A percentile compares a stretch with the other conserved stretches of the same genome.
Conservation (phyloP, 64 coral and sea anemone genomes). For the Catalaphyllia jardinei region DNA sequence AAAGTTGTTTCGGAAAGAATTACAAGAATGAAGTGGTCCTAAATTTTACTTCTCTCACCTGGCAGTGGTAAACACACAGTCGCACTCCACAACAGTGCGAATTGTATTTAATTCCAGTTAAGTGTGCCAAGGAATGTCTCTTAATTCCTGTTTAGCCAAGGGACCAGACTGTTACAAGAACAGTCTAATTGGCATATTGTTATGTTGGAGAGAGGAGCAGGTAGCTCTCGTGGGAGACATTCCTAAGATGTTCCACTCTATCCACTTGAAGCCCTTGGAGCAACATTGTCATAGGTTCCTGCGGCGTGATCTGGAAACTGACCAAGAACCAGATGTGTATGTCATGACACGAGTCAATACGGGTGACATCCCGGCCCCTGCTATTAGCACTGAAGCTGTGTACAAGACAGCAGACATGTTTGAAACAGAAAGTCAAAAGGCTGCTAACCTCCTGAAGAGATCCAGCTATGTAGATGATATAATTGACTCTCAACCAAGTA, state of each 20-base stretch:
- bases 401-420: slow-evolving; percentile 75
- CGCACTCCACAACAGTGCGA: slow-evolving; percentile 58
- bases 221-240: slow-evolving; percentile 60
- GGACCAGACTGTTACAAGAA: no score
- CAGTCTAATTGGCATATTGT: no score
- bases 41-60: slow-evolving; percentile 55
- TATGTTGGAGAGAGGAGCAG: slow-evolving; percentile 70
- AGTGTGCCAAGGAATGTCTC: slow-evolving; percentile 57
- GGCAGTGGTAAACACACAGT: slow-evolving; percentile 52
- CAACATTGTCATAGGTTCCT: slow-evolving; percentile 62
- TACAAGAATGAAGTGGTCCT: slow-evolving; percentile 36
- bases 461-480: slow-evolving; percentile 71
- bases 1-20: slow-evolving; percentile 48
- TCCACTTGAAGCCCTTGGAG: slow-evolving; percentile 37
- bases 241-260: slow-evolving; percentile 41
- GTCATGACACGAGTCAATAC: slow-evolving; percentile 60
- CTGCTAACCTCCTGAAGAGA: slow-evolving; percentile 52
- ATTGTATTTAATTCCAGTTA: slow-evolving; percentile 75
- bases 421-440: slow-evolving; percentile 32
- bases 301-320: slow-evolving; percentile 34
- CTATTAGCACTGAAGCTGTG: slow-evolving; percentile 65
- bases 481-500: slow-evolving; percentile 46
- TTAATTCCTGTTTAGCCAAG: slow-evolving; percentile 65
- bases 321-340: slow-evolving; percentile 50
- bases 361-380: slow-evolving; percentile 40